phyloP scores from a whole-genome alignment of 2,797 vertebrate species.

The Paedocypris micromegethes region DNA sequence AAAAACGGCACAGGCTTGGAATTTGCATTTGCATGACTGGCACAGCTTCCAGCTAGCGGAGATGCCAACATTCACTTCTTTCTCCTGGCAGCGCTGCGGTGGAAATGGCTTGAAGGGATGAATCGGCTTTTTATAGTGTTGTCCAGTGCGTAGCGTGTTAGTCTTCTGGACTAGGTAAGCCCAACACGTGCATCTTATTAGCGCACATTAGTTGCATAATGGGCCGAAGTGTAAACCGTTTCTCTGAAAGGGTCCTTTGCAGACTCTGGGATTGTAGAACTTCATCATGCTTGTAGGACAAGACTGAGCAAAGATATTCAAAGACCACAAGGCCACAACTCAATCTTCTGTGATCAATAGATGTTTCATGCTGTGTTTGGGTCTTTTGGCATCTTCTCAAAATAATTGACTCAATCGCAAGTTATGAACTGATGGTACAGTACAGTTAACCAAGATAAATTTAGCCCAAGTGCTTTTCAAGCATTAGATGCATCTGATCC shows the following conservation, averaged over 20 bases:
- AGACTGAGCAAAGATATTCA: neutral
- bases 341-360: neutral
- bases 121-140: conserved; percentile 41
- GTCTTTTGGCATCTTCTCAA: neutral
- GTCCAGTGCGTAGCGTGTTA: conserved; percentile 33
- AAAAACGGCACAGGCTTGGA: conserved; percentile 36
- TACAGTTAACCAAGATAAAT: neutral
- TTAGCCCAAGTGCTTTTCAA: neutral
- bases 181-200: conserved; percentile 16
- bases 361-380: neutral
- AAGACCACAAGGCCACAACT: no score
- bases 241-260: neutral
- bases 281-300: neutral
- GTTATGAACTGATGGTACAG: neutral
- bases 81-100: conserved; percentile 2
- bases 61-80: conserved; percentile 25
- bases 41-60: conserved; percentile 49
- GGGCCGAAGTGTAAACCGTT: conserved; percentile 9
- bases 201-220: conserved; percentile 14
- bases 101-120: neutral
- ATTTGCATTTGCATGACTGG: conserved; percentile 49
- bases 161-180: conserved; percentile 18
- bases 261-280: no score
- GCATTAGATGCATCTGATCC: conserved; percentile 10
- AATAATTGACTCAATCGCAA: neutral